These are phyloP conservation scores for Chaenogobius annularis DNA, from an alignment of 2,113 vertebrate species.

Conservation along the genomic window DNA sequence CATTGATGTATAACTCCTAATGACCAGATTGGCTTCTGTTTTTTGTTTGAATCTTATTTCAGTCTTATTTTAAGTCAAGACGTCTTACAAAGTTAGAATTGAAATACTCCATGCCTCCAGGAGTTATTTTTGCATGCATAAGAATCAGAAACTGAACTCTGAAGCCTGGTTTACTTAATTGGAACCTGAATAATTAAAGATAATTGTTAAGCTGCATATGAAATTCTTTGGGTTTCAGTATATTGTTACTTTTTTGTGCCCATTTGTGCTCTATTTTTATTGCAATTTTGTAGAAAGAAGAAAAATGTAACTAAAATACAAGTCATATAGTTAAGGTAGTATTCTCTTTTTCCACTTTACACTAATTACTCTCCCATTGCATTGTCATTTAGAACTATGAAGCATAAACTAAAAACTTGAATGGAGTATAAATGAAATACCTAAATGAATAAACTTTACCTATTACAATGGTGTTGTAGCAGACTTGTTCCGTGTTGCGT, in stretches of 20 bases:
- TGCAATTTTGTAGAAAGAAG: too few relatives aligned
- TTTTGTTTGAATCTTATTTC: too few relatives aligned
- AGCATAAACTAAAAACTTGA: too few relatives aligned
- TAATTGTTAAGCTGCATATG: background rate
- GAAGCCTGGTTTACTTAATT: background rate
- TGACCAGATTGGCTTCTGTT: too few relatives aligned
- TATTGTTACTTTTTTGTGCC: background rate
- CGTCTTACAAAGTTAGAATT: background rate
- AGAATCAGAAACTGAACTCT: background rate
- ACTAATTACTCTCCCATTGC: too few relatives aligned
- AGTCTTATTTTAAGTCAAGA: background rate
- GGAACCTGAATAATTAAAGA: background rate
- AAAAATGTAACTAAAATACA: too few relatives aligned
- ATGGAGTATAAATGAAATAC: background rate
- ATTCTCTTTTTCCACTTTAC: too few relatives aligned
- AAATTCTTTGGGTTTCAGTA: background rate
- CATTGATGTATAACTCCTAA: too few relatives aligned
- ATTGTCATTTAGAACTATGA: too few relatives aligned
- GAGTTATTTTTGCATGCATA: background rate
- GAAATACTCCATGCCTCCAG: background rate
- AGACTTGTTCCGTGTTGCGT: conserved; percentile 90
- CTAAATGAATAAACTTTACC: conserved; percentile 76
- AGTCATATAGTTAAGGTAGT: too few relatives aligned
- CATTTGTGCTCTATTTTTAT: background rate
- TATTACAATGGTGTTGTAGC: conserved; percentile 93